Conservation (phyloP, 2,113 vertebrate genomes). For the Erpornis zantholeuca region DNA sequence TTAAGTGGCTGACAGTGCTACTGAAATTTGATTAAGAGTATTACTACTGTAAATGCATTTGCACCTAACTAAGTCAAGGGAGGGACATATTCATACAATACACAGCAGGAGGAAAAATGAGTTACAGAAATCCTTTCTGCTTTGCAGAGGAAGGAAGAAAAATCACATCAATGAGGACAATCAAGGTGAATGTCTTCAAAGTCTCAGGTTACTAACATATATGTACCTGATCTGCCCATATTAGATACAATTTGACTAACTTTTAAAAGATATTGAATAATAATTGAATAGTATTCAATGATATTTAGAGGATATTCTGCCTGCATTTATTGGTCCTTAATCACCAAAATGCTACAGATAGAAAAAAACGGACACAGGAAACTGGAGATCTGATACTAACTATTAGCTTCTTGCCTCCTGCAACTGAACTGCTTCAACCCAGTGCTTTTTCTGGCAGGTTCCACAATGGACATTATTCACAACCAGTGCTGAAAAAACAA, state of each 20-base stretch:
- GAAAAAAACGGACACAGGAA: not conserved
- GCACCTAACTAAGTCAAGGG: not conserved
- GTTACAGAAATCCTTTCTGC: not conserved
- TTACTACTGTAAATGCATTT: not conserved
- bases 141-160: not conserved
- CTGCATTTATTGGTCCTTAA: not conserved
- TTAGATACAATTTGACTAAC: not conserved
- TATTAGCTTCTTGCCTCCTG: not conserved
- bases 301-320: not conserved
- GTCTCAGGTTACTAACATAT: not conserved
- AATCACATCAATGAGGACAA: not conserved
- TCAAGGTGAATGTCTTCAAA: not conserved
- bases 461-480: not conserved
- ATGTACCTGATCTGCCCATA: not conserved
- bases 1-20: not conserved
- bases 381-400: not conserved
- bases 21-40: not conserved
- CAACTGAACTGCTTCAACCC: not conserved
- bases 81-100: not conserved
- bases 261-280: not conserved
- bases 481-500: not conserved
- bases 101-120: not conserved
- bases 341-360: not conserved
- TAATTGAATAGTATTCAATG: too few species aligned
- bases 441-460: not conserved